phyloP scores from a whole-genome alignment of 2,888 invertebrate genomes.

The Heliconius hortense region DNA sequence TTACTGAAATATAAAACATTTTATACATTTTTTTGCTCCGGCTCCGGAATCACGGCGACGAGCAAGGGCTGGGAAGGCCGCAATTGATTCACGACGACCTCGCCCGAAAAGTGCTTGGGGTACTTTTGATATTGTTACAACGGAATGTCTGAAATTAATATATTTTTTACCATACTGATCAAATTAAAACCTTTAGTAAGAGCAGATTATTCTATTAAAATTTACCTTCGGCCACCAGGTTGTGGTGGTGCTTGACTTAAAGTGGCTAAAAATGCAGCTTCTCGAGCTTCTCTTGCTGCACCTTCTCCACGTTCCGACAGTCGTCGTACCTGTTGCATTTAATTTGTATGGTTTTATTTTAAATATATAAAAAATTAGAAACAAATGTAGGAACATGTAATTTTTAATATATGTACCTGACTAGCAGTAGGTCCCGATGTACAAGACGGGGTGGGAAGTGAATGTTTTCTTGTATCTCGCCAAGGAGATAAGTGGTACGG shows the following conservation, averaged over 20 bases:
- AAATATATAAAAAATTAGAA: not conserved
- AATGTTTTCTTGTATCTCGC: conserved; percentile 90
- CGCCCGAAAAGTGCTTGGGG: conserved; percentile 89
- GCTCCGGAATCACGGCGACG: conserved; percentile 73
- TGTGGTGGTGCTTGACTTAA: conserved; percentile 88
- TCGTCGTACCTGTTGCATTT: conserved; percentile 83
- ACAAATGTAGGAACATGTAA: not conserved
- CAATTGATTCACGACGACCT: conserved; percentile 90
- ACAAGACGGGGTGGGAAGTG: conserved; percentile 91
- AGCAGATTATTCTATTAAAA: not conserved
- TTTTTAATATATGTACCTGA: conserved; percentile 79
- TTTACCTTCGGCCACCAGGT: conserved; percentile 85
- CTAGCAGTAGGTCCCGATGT: conserved; percentile 93
- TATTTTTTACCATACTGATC: conserved; percentile 4
- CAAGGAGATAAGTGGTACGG: conserved; percentile 92
- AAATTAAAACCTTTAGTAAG: not conserved
- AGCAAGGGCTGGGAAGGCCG: conserved; percentile 85
- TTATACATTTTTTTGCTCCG: conserved; percentile 71
- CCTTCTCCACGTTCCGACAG: conserved; percentile 91
- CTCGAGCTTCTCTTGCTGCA: conserved; percentile 88
- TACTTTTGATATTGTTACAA: conserved; percentile 92
- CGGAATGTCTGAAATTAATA: conserved; percentile 86
- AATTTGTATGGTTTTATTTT: conserved; percentile 18
- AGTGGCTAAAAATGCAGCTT: conserved; percentile 92
- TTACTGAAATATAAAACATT: conserved; percentile 5